Evolutionary conservation across 2,888 invertebrate genomes (phyloP).

Genomic region (Heliconius erato): DNA sequence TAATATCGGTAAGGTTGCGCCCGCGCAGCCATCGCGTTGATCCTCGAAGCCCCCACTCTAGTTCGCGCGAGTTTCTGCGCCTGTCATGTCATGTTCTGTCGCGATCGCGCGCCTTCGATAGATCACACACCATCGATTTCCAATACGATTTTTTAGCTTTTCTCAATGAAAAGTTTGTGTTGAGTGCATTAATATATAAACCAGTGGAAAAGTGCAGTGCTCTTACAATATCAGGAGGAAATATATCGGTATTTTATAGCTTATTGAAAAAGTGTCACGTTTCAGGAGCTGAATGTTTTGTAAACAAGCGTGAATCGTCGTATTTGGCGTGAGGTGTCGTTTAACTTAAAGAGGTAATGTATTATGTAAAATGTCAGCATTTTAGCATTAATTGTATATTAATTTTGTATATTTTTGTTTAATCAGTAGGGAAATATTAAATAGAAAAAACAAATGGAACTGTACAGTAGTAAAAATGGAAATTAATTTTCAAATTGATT

Average conservation of each 20-base stretch:
- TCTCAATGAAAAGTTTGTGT: conserved; percentile 80
- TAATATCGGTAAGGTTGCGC: conserved; percentile 64
- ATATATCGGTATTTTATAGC: conserved; percentile 24
- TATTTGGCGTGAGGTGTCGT: conserved; percentile 41
- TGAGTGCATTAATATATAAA: conserved; percentile 54
- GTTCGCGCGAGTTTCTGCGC: conserved; percentile 66
- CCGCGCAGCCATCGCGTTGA: conserved; percentile 74
- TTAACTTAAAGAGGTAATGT: conserved; percentile 50
- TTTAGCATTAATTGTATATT: neutral
- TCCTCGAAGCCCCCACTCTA: conserved; percentile 74
- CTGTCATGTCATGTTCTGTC: conserved; percentile 71
- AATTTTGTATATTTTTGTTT: neutral
- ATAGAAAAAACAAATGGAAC: neutral
- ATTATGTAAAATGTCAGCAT: neutral
- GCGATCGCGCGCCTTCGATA: conserved; percentile 72
- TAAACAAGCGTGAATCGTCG: conserved; percentile 56
- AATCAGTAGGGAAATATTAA: neutral
- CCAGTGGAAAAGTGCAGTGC: conserved; percentile 52
- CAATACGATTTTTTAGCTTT: conserved; percentile 75
- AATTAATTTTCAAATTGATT: neutral
- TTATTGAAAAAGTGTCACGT: conserved; percentile 48
- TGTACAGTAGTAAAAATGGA: neutral
- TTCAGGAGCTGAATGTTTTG: conserved; percentile 59
- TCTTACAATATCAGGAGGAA: conserved; percentile 18
- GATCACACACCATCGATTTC: conserved; percentile 66